Evolutionary conservation across 2,888 invertebrate genomes (phyloP), one percentile per base, ranked within the genome.

Genomic region (Acrobasis suavella): DNA sequence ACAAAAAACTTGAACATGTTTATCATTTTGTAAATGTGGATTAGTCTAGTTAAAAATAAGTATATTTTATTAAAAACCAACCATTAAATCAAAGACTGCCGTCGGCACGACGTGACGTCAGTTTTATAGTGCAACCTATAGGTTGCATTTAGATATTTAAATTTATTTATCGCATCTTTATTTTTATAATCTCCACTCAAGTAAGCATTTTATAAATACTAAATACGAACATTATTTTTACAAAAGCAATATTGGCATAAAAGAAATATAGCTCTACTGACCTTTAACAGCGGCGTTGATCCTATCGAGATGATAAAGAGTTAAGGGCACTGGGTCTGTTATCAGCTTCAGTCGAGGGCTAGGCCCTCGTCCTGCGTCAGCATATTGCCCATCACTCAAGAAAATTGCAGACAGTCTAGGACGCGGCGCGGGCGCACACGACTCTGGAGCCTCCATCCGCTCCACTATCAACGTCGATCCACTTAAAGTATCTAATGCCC

Each of bases 231-330:
- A 42, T 42, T 12, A 42, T 10, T 42, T 42, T 14, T 12, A 12
- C 14, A 12, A 5, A 14, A 46, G 7, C 32, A 8, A 32, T 2
- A 22, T 22, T 22, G 32, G 15, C 3, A 38, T 38, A 37, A 8
- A 17, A 9, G 38, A 55, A 39, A 49, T 16, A 51, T 38, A 38
- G 6, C 8, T 22, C 59, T 60, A 64, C 82, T 72, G 81, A 93
- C 93, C 93, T 93, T 92, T 92, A 38, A 93, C 93, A 72, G 93
- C 93, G 55, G 93, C 92, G 71, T 93, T 92, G 61, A 93, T 83
- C 75, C 92, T 84, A 67, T 93, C 93, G 74, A 93, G 82, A 76
- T 93, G 93, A 70, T 92, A 92, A 38, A 93, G 82, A 3, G 93
- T 93, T 69, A 93, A 77, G 6, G 93, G 92, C 65, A 93, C 88